These are phyloP conservation scores for Sardinella longiceps DNA, from an alignment of 2,797 vertebrate species.

Conservation along the genomic window DNA sequence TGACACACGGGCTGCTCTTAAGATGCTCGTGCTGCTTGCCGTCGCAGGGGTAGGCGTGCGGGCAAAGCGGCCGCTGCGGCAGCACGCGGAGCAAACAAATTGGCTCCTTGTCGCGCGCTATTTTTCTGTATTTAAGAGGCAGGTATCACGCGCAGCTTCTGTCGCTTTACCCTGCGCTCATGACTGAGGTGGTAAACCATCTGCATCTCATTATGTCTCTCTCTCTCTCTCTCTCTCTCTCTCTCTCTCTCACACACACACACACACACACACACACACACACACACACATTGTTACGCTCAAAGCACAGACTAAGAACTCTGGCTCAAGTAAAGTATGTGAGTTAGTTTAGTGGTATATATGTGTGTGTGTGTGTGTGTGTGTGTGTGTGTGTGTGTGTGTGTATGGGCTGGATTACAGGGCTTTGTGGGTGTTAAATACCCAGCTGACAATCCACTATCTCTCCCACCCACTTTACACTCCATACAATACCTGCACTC, in stretches of 20 bases:
- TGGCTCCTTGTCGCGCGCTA: slow-evolving; percentile 12
- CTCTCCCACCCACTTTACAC: slow-evolving; percentile 50
- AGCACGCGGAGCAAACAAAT: slow-evolving; percentile 8
- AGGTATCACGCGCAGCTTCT: neutral
- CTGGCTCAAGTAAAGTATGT: neutral
- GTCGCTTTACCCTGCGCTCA: neutral
- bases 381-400: neutral
- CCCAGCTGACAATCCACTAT: slow-evolving; percentile 53
- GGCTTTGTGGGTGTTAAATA: slow-evolving; percentile 49
- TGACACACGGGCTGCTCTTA: neutral
- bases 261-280: slow-evolving; percentile 20
- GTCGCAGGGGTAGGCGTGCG: neutral
- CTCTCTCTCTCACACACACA: neutral
- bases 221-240: neutral
- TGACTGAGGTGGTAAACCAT: neutral
- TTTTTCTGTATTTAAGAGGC: slow-evolving; percentile 3
- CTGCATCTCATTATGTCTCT: neutral
- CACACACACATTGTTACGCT: neutral
- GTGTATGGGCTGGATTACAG: slow-evolving; percentile 44
- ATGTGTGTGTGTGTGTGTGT: too few relatives aligned
- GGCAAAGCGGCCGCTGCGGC: neutral
- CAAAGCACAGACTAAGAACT: neutral
- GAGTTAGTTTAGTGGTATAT: too few relatives aligned
- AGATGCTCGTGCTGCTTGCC: neutral
- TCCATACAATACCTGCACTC: too few relatives aligned